Percentiles rank a stretch among this genome's conserved stretches.
Evolutionary conservation across 1,140 invertebrate species (phyloP).

Genomic region (Zaprionus capensis): DNA sequence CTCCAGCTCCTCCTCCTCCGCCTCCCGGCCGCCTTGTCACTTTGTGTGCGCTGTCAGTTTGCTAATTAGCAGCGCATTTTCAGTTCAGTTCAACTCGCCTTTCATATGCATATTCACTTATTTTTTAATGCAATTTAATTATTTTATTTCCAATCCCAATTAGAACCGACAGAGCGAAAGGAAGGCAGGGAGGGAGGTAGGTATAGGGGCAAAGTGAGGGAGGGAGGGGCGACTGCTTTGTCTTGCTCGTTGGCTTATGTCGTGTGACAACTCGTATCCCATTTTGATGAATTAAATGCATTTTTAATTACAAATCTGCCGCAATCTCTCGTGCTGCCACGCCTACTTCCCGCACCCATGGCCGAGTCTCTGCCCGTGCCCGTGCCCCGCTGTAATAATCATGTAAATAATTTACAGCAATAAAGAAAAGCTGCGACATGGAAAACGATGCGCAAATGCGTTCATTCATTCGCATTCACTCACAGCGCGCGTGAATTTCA

Average conservation of each 20-base stretch:
- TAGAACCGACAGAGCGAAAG: constrained; percentile 19
- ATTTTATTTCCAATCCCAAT: constrained; percentile 61
- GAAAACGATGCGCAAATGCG: neutral
- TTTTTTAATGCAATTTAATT: constrained; percentile 79
- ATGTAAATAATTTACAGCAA: constrained; percentile 12
- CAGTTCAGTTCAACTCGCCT: constrained; percentile 59
- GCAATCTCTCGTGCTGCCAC: constrained; percentile 11
- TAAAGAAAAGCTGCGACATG: constrained; percentile 6
- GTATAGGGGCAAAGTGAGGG: neutral
- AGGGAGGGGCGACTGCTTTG: constrained; percentile 36
- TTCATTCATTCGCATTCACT: constrained; percentile 1
- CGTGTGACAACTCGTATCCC: constrained; percentile 62
- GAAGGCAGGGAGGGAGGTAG: neutral
- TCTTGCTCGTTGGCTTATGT: constrained; percentile 58
- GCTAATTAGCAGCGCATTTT: constrained; percentile 78
- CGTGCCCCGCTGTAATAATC: neutral
- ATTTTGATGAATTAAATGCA: constrained; percentile 75
- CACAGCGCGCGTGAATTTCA: neutral
- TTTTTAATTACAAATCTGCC: constrained; percentile 72
- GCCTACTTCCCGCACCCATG: too few relatives aligned
- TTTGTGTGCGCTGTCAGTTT: constrained; percentile 69
- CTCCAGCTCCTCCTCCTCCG: neutral
- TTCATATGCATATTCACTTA: constrained; percentile 80
- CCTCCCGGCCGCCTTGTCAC: neutral
- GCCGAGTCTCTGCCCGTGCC: neutral